Evolutionary conservation across 2,113 vertebrate species (phyloP), one percentile per base, ranked within the genome.

Genomic region (Dasyprocta punctata): DNA sequence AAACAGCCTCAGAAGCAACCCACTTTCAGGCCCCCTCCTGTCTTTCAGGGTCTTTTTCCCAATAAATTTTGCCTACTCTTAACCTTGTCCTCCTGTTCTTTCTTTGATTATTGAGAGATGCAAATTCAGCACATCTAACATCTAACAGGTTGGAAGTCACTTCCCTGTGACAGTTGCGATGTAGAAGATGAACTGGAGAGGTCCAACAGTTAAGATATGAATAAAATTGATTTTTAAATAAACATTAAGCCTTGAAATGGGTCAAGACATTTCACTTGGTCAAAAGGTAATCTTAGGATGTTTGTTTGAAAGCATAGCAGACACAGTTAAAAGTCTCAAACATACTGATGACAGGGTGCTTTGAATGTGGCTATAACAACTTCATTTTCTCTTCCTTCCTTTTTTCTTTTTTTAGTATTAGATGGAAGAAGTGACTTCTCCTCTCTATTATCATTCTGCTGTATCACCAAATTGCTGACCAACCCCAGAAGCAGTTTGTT

Each of bases 201-300:
- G 41, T 33, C 89, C 8, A 58, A 33, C 33, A 85, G 17, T 60
- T 73, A 80, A 91, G 41, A 88, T 60, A 81, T 3, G 22, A 60
- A 67, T 63, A 69, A 92, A 90, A 91, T 0, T 61, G 19, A 24
- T 90, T 52, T 92, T 86, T 54, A 84, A 93, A 87, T 41, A 86
- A 94, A 77, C 16, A 4, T 93, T 82, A 94, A 96, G 36, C 24
- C n/a, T 92, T 92, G 41, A 69, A 60, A 96, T 38, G 20, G 26
- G 82, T 41, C 58, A 96, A 67, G 56, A 84, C 30, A 94, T 60
- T 95, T 93, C 89, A 47, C 81, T 44, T 47, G 67, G 71, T 82
- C 38, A 52, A 96, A 93, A 92, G 17, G 63, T 30, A 92, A n/a
- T 52, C 30, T 88, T 38, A 78, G n/a, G 33, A 78, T 33, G 33